A percentile compares a stretch with the other conserved stretches of the same genome.
Conservation (phyloP, 2,888 invertebrate genomes). For the Drosophila setosimentum region DNA sequence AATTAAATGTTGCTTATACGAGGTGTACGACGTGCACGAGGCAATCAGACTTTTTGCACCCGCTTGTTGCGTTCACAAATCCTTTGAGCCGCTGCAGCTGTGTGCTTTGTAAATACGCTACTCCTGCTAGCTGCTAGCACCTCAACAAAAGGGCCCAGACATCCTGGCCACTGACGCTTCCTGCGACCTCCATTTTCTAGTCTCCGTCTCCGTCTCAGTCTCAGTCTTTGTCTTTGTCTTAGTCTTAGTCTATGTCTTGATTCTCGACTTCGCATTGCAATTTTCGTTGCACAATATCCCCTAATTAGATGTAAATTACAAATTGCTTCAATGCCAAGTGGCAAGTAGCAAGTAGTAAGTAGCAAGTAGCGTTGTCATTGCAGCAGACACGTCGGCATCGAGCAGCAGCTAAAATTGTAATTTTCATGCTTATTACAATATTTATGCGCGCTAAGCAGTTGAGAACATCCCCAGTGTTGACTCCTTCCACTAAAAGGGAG, state of each 20-base stretch:
- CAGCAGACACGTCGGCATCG: conserved; percentile 57
- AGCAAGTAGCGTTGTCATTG: conserved; percentile 58
- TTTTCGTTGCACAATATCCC: conserved; percentile 67
- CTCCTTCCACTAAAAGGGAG: neutral
- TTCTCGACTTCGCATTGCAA: conserved; percentile 46
- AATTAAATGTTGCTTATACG: conserved; percentile 73
- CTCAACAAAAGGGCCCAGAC: conserved; percentile 43
- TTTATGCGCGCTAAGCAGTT: conserved; percentile 72
- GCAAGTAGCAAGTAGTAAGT: conserved; percentile 30
- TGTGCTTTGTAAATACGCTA: conserved; percentile 58
- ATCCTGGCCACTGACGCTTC: conserved; percentile 27
- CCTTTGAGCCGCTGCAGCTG: conserved; percentile 50
- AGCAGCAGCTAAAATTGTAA: conserved; percentile 69
- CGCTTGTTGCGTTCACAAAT: conserved; percentile 46
- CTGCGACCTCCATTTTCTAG: neutral
- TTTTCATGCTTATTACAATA: conserved; percentile 80
- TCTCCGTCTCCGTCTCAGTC: conserved; percentile 1
- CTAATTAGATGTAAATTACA: conserved; percentile 81
- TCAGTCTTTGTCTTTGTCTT: conserved; percentile 3
- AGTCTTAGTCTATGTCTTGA: conserved; percentile 14
- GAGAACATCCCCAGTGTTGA: conserved; percentile 31
- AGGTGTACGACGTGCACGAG: conserved; percentile 24
- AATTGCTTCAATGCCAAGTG: conserved; percentile 69
- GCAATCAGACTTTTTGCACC: conserved; percentile 11
- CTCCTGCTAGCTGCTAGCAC: conserved; percentile 40